These are phyloP conservation scores for Macroramphosus scolopax DNA, from an alignment of 2,797 vertebrate species.

Conservation along the genomic window DNA sequence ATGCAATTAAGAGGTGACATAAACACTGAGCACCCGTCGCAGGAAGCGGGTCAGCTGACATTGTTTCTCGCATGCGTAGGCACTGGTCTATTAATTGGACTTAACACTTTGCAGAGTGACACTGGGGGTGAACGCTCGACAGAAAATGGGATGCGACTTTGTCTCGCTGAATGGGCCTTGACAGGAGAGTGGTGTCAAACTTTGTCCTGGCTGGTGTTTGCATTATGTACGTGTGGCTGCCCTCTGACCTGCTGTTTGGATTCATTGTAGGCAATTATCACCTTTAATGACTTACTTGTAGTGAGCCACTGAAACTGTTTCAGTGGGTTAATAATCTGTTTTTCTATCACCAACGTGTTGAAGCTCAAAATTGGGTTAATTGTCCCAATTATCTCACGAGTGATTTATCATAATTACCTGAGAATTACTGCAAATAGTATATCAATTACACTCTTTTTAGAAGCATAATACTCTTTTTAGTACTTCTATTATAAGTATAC, in stretches of 20 bases:
- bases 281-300: too few relatives aligned
- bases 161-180: conserved; percentile 43
- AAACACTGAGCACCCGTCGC: conserved; percentile 75
- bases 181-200: conserved; percentile 41
- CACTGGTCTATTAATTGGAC: conserved; percentile 68
- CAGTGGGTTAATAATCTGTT: too few relatives aligned
- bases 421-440: conserved; percentile 25
- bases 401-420: too few relatives aligned
- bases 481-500: conserved; percentile 28
- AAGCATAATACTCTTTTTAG: too few relatives aligned
- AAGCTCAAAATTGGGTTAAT: too few relatives aligned
- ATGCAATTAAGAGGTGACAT: conserved; percentile 79
- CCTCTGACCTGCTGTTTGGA: conserved; percentile 57
- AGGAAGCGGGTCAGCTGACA: conserved; percentile 61
- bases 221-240: conserved; percentile 22
- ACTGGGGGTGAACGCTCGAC: conserved; percentile 50
- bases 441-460: conserved; percentile 31
- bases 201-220: conserved; percentile 36
- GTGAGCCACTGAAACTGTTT: too few relatives aligned
- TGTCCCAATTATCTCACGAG: too few relatives aligned
- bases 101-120: conserved; percentile 49
- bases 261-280: conserved; percentile 44
- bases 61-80: conserved; percentile 61
- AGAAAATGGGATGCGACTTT: conserved; percentile 31
- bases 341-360: too few relatives aligned